Conservation (phyloP, 2,113 vertebrate genomes). For the Suncus etruscus region DNA sequence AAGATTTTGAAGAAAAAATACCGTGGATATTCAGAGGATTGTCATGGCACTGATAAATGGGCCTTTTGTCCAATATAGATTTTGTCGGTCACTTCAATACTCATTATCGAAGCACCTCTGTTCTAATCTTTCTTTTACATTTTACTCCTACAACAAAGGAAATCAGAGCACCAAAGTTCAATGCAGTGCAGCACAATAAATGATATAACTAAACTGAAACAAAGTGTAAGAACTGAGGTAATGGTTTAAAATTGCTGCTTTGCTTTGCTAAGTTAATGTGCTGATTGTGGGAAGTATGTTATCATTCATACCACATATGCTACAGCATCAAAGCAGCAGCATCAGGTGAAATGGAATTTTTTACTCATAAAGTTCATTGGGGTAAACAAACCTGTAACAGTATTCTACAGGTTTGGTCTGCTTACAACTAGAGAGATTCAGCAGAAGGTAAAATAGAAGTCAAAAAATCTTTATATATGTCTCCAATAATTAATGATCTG, state of each 20-base stretch:
- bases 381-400: slow-evolving; percentile 63
- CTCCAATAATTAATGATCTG: background rate
- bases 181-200: slow-evolving; percentile 63
- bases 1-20: slow-evolving; percentile 47
- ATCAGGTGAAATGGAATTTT: slow-evolving; percentile 61
- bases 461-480: background rate
- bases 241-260: slow-evolving; percentile 63
- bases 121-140: slow-evolving; percentile 71
- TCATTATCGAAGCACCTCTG: slow-evolving; percentile 76
- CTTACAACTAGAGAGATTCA: slow-evolving; percentile 11
- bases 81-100: slow-evolving; percentile 67
- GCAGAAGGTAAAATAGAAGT: slow-evolving; percentile 46
- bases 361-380: slow-evolving; percentile 72
- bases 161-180: slow-evolving; percentile 81
- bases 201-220: slow-evolving; percentile 76
- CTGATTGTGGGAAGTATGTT: slow-evolving; percentile 73
- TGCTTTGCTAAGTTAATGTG: slow-evolving; percentile 53
- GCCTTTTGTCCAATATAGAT: slow-evolving; percentile 71
- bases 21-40: slow-evolving; percentile 67
- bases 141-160: slow-evolving; percentile 81
- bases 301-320: slow-evolving; percentile 73
- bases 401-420: slow-evolving; percentile 61
- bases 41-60: slow-evolving; percentile 77
- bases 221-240: slow-evolving; percentile 73
- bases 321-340: slow-evolving; percentile 70